Evolutionary conservation across 2,797 vertebrate species (phyloP).

Genomic region (Enteromius treurensis): DNA sequence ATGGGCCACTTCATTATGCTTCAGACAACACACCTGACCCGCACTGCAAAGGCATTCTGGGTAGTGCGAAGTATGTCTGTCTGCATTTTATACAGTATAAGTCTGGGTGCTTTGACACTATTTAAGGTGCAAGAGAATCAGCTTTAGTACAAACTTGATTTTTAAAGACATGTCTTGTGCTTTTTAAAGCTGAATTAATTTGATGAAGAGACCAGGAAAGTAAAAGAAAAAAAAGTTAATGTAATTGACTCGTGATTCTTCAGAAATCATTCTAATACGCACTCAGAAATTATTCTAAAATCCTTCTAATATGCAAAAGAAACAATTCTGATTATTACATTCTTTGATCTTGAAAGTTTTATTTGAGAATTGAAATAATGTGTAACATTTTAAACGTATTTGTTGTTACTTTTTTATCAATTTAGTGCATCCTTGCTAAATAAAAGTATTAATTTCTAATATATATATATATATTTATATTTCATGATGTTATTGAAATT

Average conservation of each 20-base stretch:
- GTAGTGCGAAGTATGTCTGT: background rate
- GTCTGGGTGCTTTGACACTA: background rate
- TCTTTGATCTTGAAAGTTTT: background rate
- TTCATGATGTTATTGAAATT: background rate
- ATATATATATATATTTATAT: background rate
- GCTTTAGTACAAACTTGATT: background rate
- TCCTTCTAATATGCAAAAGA: background rate
- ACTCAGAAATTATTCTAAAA: too few species aligned
- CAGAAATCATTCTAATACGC: background rate
- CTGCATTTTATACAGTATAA: constrained; percentile 7
- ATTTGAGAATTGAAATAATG: too few species aligned
- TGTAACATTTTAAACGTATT: background rate
- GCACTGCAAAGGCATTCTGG: background rate
- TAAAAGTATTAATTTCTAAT: background rate
- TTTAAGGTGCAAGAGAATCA: background rate
- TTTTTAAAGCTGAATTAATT: background rate
- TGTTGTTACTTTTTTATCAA: background rate
- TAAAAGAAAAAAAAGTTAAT: too few species aligned
- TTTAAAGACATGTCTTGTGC: background rate
- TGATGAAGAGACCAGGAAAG: background rate
- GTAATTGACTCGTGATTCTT: background rate
- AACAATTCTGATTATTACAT: background rate
- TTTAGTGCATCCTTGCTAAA: background rate
- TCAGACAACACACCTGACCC: constrained; percentile 6
- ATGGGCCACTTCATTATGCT: constrained; percentile 23